Percentiles rank a stretch among this genome's conserved stretches.
Conservation (phyloP, 2,113 vertebrate genomes). For the Lepidothrix coronata region DNA sequence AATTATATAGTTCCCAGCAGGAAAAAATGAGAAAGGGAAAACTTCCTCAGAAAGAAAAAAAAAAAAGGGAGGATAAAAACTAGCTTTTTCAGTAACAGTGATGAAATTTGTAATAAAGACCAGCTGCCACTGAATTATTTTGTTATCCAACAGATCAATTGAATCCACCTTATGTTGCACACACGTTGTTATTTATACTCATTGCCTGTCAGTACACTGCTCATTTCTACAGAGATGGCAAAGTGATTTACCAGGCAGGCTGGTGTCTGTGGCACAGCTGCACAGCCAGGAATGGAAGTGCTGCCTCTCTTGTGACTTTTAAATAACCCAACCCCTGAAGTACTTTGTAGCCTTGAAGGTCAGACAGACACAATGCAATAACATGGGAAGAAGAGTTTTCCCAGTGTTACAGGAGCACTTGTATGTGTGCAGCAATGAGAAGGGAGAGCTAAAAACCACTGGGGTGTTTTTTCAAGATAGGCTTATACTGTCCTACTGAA, state of each 20-base stretch:
- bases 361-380: background rate
- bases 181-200: background rate
- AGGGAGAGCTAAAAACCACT: background rate
- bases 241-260: background rate
- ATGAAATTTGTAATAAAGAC: background rate
- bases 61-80: background rate
- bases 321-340: background rate
- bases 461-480: background rate
- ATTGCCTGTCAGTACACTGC: background rate
- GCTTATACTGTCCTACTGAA: background rate
- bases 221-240: background rate
- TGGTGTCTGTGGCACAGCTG: background rate
- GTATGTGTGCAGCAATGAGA: background rate
- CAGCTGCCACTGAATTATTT: background rate
- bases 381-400: background rate
- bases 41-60: background rate
- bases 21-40: background rate
- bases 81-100: background rate
- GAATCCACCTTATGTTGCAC: background rate
- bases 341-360: background rate
- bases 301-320: background rate
- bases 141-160: background rate
- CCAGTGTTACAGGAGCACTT: background rate
- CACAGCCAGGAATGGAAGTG: background rate
- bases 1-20: background rate